Conservation (phyloP, 2,888 invertebrate species). For the Scaptomyza cyrtandrae region DNA sequence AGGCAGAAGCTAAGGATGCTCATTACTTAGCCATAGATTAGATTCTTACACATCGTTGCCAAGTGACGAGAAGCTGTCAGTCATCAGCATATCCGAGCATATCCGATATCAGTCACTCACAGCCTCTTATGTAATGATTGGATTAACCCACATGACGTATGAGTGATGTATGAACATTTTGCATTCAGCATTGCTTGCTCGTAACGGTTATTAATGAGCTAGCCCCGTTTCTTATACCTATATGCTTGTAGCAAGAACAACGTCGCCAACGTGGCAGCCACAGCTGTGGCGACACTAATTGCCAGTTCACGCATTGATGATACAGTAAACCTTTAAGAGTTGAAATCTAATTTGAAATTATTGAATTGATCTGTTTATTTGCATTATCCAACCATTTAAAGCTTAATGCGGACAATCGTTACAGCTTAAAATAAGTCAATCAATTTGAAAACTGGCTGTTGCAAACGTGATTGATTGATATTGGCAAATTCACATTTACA, state of each 20-base stretch:
- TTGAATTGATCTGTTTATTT: slow-evolving; percentile 22
- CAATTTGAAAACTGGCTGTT: slow-evolving; percentile 28
- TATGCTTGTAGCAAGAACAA: not conserved
- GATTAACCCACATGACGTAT: slow-evolving; percentile 75
- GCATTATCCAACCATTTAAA: slow-evolving; percentile 30
- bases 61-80: slow-evolving; percentile 51
- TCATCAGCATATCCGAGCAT: slow-evolving; percentile 23
- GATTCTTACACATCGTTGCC: slow-evolving; percentile 32
- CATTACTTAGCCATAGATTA: slow-evolving; percentile 49
- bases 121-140: slow-evolving; percentile 56
- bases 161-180: slow-evolving; percentile 71
- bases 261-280: slow-evolving; percentile 5
- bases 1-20: slow-evolving; percentile 19
- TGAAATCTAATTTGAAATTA: not conserved
- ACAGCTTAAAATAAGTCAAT: slow-evolving; percentile 41
- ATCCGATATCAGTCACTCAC: slow-evolving; percentile 29
- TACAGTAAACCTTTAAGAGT: too few species aligned
- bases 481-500: slow-evolving; percentile 19
- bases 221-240: slow-evolving; percentile 39
- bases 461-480: slow-evolving; percentile 41
- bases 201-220: slow-evolving; percentile 69
- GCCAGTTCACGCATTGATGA: slow-evolving; percentile 35
- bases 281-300: slow-evolving; percentile 66
- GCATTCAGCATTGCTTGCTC: slow-evolving; percentile 36
- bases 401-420: slow-evolving; percentile 27